Conservation (phyloP, 37 sponge, comb jelly and placozoan genomes). For the Mnemiopsis leidyi region DNA sequence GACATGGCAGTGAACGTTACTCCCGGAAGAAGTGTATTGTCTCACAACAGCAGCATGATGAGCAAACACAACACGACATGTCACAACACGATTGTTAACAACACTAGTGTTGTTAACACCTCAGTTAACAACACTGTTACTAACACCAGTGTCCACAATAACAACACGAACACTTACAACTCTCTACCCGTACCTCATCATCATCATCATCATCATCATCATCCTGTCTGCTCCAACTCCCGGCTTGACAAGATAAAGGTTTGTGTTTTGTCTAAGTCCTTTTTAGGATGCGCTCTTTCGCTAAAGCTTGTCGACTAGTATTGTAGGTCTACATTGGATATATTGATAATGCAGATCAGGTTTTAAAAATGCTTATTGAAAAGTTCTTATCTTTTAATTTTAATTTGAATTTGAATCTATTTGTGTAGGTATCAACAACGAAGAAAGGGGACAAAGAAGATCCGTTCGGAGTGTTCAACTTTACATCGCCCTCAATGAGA, state of each 20-base stretch:
- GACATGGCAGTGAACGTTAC: constrained; percentile 61
- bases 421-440: constrained; percentile 24
- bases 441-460: constrained; percentile 48
- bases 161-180: neutral
- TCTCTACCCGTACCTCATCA: neutral
- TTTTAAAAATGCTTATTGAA: too few species aligned
- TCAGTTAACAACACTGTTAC: neutral
- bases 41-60: neutral
- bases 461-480: constrained; percentile 64
- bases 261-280: neutral
- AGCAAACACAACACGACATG: neutral
- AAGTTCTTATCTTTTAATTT: too few species aligned
- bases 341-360: too few species aligned
- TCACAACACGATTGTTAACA: neutral
- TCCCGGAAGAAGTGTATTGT: constrained; percentile 16
- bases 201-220: neutral
- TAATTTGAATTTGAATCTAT: too few species aligned
- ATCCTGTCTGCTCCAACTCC: neutral
- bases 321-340: too few species aligned
- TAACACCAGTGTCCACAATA: neutral
- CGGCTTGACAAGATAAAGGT: constrained; percentile 53
- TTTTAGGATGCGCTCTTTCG: too few species aligned
- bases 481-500: constrained; percentile 60
- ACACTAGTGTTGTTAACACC: neutral
- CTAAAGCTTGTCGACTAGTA: too few species aligned